A percentile compares a stretch with the other conserved stretches of the same genome.
phyloP scores from a whole-genome alignment of 2,888 invertebrate species.

The Philaethria dido region DNA sequence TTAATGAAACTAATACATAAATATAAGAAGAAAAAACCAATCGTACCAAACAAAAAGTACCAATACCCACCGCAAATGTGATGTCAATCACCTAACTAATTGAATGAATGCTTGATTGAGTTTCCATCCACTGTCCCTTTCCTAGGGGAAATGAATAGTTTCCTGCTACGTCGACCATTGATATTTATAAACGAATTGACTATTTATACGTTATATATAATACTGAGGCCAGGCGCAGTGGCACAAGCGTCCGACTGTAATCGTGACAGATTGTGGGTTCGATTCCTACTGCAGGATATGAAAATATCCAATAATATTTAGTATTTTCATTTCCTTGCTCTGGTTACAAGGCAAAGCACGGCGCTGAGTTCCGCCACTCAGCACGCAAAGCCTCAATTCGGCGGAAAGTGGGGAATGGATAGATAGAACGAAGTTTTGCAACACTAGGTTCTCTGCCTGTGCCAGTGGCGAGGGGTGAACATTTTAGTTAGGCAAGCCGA shows the following conservation, averaged over 20 bases:
- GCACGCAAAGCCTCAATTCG: too few species aligned
- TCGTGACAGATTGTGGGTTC: not conserved
- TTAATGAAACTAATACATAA: not conserved
- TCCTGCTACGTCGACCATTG: slow-evolving; percentile 42
- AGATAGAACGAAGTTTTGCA: too few species aligned
- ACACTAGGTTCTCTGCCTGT: too few species aligned
- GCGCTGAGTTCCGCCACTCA: too few species aligned
- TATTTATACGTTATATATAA: slow-evolving; percentile 2
- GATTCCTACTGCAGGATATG: not conserved
- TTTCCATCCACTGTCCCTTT: slow-evolving; percentile 53
- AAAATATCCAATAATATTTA: too few species aligned
- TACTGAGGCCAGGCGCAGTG: not conserved
- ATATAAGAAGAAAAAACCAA: not conserved
- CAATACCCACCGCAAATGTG: slow-evolving; percentile 40
- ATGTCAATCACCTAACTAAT: slow-evolving; percentile 67
- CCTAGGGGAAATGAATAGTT: slow-evolving; percentile 63
- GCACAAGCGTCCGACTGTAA: not conserved
- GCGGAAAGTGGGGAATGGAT: too few species aligned
- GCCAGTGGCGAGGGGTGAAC: too few species aligned
- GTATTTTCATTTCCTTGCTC: too few species aligned
- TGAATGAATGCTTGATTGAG: slow-evolving; percentile 70
- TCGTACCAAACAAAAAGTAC: slow-evolving; percentile 23
- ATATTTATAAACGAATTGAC: slow-evolving; percentile 15
- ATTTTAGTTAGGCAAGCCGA: too few species aligned
- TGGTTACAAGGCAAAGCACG: too few species aligned